Evolutionary conservation across 2,797 vertebrate species (phyloP).

Genomic region (Sternotherus odoratus): DNA sequence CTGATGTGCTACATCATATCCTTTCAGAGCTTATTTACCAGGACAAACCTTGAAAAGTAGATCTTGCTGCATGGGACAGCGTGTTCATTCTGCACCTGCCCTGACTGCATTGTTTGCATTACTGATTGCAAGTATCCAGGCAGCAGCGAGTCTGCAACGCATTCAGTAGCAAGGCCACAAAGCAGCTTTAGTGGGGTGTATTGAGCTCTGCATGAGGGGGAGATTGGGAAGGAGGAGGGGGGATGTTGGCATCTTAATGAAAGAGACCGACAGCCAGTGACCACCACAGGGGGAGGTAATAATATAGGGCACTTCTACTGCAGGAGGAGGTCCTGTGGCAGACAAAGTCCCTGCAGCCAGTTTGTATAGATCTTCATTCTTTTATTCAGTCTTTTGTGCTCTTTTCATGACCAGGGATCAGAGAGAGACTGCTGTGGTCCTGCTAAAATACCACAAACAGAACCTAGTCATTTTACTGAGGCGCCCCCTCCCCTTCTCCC

Average conservation of each 20-base stretch:
- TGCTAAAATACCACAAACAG: conserved; percentile 37
- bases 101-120: not conserved
- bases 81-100: not conserved
- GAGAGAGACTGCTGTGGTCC: conserved; percentile 45
- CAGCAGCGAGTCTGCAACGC: not conserved
- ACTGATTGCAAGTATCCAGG: not conserved
- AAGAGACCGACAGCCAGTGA: not conserved
- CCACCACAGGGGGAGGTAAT: not conserved
- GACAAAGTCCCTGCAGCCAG: not conserved
- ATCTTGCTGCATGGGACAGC: not conserved
- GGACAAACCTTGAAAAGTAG: not conserved
- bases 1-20: not conserved
- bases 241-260: not conserved
- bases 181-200: not conserved
- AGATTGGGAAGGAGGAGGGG: not conserved
- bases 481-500: not conserved
- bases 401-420: conserved; percentile 10
- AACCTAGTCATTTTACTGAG: conserved; percentile 37
- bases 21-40: not conserved
- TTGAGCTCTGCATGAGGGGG: not conserved
- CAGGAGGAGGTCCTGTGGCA: not conserved
- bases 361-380: not conserved
- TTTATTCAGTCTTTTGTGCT: not conserved
- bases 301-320: not conserved
- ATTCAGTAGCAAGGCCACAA: not conserved